A percentile compares a stretch with the other conserved stretches of the same genome.
Evolutionary conservation across 2,888 invertebrate genomes (phyloP).

Genomic region (Pammene aurita): DNA sequence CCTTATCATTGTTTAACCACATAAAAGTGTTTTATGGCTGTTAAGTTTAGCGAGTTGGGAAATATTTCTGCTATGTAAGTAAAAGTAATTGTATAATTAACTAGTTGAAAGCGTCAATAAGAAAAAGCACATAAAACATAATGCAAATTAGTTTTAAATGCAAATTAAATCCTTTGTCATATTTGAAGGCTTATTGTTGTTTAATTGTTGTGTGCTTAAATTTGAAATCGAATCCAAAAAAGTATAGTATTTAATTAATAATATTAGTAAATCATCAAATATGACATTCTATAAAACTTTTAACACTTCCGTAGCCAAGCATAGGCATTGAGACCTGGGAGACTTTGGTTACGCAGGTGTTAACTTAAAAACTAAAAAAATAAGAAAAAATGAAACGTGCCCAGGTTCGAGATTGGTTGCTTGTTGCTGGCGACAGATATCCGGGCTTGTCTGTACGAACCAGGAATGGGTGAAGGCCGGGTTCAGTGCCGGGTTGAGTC

Average conservation of each 20-base stretch:
- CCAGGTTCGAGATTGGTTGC: constrained; percentile 93
- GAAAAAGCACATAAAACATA: constrained; percentile 54
- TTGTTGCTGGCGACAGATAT: constrained; percentile 94
- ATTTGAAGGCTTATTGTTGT: constrained; percentile 27
- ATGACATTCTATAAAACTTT: constrained; percentile 29
- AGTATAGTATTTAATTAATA: neutral
- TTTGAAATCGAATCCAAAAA: neutral
- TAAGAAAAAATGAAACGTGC: constrained; percentile 88
- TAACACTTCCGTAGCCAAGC: constrained; percentile 22
- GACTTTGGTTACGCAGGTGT: constrained; percentile 49
- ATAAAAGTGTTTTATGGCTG: constrained; percentile 27
- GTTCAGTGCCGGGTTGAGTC: constrained; percentile 79
- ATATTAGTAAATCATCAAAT: constrained; percentile 46
- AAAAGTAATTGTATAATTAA: constrained; percentile 1
- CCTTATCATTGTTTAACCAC: constrained; percentile 29
- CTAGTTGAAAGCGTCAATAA: constrained; percentile 54
- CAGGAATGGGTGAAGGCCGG: constrained; percentile 97
- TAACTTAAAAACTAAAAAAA: constrained; percentile 74
- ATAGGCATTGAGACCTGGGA: neutral
- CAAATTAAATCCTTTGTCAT: constrained; percentile 47
- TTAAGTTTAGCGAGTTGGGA: constrained; percentile 7
- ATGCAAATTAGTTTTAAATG: constrained; percentile 47
- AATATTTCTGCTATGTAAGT: neutral
- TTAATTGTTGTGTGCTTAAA: neutral
- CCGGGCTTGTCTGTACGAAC: constrained; percentile 95